phyloP scores from a whole-genome alignment of 2,888 invertebrate genomes.

The Erynnis tages region DNA sequence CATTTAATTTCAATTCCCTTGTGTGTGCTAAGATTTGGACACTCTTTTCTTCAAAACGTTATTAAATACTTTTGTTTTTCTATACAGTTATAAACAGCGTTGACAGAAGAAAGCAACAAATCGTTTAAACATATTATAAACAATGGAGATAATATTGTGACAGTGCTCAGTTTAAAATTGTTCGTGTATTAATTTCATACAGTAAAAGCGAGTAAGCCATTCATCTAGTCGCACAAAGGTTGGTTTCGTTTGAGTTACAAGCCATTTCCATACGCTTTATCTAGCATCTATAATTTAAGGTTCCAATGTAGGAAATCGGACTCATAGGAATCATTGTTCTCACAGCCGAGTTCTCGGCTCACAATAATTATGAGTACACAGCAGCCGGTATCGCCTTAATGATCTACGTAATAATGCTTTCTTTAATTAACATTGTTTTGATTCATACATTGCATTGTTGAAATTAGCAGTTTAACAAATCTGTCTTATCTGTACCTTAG shows the following conservation, averaged over 20 bases:
- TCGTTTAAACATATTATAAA: no score
- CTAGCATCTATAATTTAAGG: constrained; percentile 37
- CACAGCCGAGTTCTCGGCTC: constrained; percentile 48
- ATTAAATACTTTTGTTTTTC: no score
- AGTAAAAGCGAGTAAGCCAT: background rate
- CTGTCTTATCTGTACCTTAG: constrained; percentile 6
- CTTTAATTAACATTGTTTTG: constrained; percentile 22
- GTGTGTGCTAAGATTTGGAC: no score
- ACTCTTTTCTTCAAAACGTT: no score
- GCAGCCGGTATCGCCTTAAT: constrained; percentile 23
- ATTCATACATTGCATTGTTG: constrained; percentile 7
- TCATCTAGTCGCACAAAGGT: background rate
- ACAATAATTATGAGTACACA: constrained; percentile 35
- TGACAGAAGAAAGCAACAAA: no score
- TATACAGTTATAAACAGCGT: no score
- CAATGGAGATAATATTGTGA: no score
- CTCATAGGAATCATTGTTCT: constrained; percentile 44
- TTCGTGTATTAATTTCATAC: background rate
- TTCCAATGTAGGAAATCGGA: constrained; percentile 40
- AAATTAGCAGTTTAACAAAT: no score
- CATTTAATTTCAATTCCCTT: no score
- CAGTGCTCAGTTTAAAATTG: no score
- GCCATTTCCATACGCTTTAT: constrained; percentile 13
- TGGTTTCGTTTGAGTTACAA: background rate
- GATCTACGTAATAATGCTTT: constrained; percentile 24